A percentile compares a stretch with the other conserved stretches of the same genome.
Conservation (phyloP, 2,797 vertebrate species). For the Allobates femoralis region DNA sequence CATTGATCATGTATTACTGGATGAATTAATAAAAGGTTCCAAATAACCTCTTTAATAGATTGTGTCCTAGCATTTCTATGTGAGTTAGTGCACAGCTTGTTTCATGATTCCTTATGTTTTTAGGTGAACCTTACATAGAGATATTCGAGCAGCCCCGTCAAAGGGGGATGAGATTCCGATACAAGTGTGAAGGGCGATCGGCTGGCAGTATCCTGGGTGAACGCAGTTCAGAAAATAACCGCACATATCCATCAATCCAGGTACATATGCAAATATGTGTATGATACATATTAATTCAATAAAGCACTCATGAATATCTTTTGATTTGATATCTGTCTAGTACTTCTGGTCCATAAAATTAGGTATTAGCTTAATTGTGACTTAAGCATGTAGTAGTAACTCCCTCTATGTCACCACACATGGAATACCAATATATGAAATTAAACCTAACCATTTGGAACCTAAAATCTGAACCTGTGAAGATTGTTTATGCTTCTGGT, state of each 20-base stretch:
- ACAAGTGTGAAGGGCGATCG: slow-evolving; percentile 96
- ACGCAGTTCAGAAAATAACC: slow-evolving; percentile 92
- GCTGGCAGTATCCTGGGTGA: slow-evolving; percentile 97
- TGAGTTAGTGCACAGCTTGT: not conserved
- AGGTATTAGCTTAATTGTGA: not conserved
- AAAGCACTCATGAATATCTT: not conserved
- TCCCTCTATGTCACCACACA: not conserved
- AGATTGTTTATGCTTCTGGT: not conserved
- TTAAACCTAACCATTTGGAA: no score
- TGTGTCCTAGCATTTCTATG: no score
- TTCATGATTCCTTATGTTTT: slow-evolving; percentile 16
- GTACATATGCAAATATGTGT: slow-evolving; percentile 71
- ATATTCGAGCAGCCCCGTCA: slow-evolving; percentile 96
- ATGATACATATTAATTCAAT: no score
- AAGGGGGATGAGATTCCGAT: slow-evolving; percentile 97
- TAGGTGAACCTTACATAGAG: slow-evolving; percentile 88
- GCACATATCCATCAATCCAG: slow-evolving; percentile 94
- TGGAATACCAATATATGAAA: not conserved
- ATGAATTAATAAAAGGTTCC: not conserved
- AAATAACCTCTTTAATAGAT: not conserved
- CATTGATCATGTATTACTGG: not conserved
- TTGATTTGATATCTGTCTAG: not conserved
- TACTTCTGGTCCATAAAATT: not conserved
- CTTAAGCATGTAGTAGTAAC: not conserved
- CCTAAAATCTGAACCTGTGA: not conserved